Evolutionary conservation across 2,797 vertebrate species (phyloP).

Genomic region (Enteromius radiatus): DNA sequence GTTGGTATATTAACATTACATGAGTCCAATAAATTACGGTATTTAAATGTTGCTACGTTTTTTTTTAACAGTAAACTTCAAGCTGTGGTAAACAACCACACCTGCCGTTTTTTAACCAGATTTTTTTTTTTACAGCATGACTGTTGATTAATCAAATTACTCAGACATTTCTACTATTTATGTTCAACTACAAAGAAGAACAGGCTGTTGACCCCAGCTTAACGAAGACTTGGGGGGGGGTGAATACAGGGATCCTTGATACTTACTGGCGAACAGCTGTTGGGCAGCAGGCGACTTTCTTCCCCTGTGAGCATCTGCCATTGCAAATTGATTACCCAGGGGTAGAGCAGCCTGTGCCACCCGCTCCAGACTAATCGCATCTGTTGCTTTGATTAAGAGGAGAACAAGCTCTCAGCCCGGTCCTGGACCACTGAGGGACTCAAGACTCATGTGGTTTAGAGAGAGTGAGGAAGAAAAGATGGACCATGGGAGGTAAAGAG

Average conservation of each 20-base stretch:
- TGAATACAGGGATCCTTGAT: constrained; percentile 54
- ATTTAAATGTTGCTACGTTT: no score
- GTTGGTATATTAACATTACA: no score
- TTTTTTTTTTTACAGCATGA: neutral
- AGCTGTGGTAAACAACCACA: no score
- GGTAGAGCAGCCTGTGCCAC: constrained; percentile 60
- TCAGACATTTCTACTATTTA: neutral
- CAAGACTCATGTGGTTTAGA: constrained; percentile 22
- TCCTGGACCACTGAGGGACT: constrained; percentile 27
- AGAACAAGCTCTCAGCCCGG: constrained; percentile 53
- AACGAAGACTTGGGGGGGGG: constrained; percentile 24
- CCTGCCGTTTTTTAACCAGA: no score
- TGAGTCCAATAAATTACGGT: no score
- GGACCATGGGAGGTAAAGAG: neutral
- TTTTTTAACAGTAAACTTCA: no score
- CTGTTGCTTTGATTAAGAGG: constrained; percentile 75
- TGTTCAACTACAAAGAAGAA: constrained; percentile 37
- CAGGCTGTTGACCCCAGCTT: constrained; percentile 13
- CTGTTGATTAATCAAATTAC: neutral
- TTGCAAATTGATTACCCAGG: constrained; percentile 77
- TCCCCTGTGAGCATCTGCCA: constrained; percentile 73
- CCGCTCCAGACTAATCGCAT: constrained; percentile 67
- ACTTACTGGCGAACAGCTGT: constrained; percentile 69
- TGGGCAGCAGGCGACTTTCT: constrained; percentile 63
- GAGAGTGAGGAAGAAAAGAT: constrained; percentile 16